Conservation (phyloP, 1,140 invertebrate species). For the Anagrus nilaparvatae region DNA sequence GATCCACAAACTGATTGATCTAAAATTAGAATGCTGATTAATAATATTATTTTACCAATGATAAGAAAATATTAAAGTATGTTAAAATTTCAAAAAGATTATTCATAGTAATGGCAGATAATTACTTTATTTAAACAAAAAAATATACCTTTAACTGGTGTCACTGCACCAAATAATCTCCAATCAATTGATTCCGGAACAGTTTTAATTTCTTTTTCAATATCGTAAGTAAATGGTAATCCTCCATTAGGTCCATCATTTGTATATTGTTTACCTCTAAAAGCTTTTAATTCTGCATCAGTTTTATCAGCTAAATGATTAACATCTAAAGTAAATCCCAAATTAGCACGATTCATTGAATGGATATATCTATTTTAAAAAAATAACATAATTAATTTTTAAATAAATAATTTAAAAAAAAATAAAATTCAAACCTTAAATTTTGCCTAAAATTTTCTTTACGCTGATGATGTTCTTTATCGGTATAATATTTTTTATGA, state of each 20-base stretch:
- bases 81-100: constrained; percentile 1
- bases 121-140: constrained; percentile 11
- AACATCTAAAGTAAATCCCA: constrained; percentile 63
- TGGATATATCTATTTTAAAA: constrained; percentile 62
- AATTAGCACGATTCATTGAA: constrained; percentile 69
- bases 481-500: constrained; percentile 62
- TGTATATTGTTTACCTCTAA: constrained; percentile 64
- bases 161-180: constrained; percentile 86
- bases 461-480: constrained; percentile 58
- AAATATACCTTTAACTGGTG: constrained; percentile 74
- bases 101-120: constrained; percentile 5
- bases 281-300: constrained; percentile 65
- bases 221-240: constrained; percentile 62
- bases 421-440: constrained; percentile 48
- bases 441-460: constrained; percentile 84
- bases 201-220: constrained; percentile 34
- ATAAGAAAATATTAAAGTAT: not conserved
- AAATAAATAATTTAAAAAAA: not conserved
- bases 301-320: constrained; percentile 85
- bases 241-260: constrained; percentile 59
- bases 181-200: constrained; percentile 74
- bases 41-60: not conserved
- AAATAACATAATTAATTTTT: constrained; percentile 14
- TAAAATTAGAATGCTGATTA: constrained; percentile 23
- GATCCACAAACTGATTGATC: constrained; percentile 95